These are phyloP conservation scores for Copidosoma floridanum DNA, from an alignment of 1,140 invertebrate species.

Conservation along the genomic window DNA sequence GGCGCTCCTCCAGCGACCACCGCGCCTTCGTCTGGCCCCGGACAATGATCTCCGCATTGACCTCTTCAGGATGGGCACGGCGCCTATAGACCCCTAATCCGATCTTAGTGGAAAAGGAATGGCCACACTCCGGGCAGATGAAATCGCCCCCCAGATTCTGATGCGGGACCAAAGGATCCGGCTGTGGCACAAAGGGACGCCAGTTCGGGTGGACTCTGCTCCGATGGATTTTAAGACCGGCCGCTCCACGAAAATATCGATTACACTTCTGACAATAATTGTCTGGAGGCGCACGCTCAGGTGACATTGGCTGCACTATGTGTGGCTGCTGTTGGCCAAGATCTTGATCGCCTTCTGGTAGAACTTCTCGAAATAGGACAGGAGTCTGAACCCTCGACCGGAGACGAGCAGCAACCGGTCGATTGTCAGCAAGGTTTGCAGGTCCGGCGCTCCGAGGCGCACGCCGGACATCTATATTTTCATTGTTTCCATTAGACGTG, in stretches of 20 bases:
- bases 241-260: neutral
- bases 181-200: neutral
- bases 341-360: constrained; percentile 27
- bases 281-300: too few species aligned
- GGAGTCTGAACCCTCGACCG: too few species aligned
- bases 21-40: neutral
- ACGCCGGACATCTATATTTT: too few species aligned
- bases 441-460: too few species aligned
- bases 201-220: neutral
- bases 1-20: constrained; percentile 3
- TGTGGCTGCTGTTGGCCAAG: constrained; percentile 55
- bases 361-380: too few species aligned
- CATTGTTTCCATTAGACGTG: too few species aligned
- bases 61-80: neutral
- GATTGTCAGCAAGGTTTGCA: too few species aligned
- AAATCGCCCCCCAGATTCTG: neutral
- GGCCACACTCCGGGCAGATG: neutral
- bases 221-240: neutral
- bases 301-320: constrained; percentile 59
- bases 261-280: too few species aligned
- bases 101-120: neutral
- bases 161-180: neutral
- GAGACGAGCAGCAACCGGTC: too few species aligned
- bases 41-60: constrained; percentile 3
- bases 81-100: constrained; percentile 14